Evolutionary conservation across 2,797 vertebrate genomes (phyloP).

Genomic region (Sebastes hopkinsi): DNA sequence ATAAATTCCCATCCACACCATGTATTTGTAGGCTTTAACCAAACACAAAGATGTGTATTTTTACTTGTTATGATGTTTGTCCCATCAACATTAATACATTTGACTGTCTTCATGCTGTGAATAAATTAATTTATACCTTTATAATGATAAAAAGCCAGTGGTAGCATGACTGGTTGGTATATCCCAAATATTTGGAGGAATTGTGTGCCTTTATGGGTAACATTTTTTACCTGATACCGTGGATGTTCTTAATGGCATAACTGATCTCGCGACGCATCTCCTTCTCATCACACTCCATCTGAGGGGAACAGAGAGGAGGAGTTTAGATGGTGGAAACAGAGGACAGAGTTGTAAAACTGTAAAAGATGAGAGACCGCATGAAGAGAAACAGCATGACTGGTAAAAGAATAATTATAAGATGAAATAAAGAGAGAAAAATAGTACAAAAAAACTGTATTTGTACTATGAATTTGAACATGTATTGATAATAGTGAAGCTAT

Average conservation of each 20-base stretch:
- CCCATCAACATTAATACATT: not conserved
- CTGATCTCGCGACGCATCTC: slow-evolving; percentile 97
- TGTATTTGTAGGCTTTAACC: slow-evolving; percentile 27
- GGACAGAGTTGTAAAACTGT: not conserved
- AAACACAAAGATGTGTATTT: slow-evolving; percentile 14
- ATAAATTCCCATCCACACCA: slow-evolving; percentile 17
- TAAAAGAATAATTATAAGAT: not conserved
- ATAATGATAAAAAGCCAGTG: not conserved
- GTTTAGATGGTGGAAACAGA: not conserved
- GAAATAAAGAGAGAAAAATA: not conserved
- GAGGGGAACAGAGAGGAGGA: slow-evolving; percentile 11
- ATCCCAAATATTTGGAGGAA: not conserved
- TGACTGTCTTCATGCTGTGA: not conserved
- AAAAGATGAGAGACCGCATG: not conserved
- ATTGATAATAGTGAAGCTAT: not conserved
- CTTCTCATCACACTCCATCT: slow-evolving; percentile 99
- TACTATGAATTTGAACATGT: not conserved
- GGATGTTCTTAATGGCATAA: slow-evolving; percentile 98
- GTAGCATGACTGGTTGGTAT: not conserved
- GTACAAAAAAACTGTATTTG: not conserved
- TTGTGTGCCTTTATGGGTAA: not conserved
- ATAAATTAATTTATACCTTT: not conserved
- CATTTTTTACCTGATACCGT: slow-evolving; percentile 88
- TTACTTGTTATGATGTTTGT: not conserved
- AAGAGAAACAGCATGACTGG: not conserved